Evolutionary conservation across 2,113 vertebrate species (phyloP).

Genomic region (Chiloscyllium plagiosum): DNA sequence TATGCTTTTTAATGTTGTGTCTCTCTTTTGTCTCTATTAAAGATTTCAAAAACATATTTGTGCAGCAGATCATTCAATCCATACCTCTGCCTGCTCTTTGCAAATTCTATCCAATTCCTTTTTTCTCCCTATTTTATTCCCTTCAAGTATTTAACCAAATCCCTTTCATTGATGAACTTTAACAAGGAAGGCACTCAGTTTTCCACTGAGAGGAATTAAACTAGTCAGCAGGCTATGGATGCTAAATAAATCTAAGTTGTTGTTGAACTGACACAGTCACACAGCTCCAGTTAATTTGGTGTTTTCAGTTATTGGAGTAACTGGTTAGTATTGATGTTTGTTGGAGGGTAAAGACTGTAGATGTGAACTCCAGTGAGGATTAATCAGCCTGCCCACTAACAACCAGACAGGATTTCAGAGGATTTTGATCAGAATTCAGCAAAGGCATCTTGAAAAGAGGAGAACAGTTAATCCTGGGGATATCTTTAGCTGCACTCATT

Average conservation of each 20-base stretch:
- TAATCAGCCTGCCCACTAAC: not conserved
- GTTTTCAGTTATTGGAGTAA: not conserved
- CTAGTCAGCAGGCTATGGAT: not conserved
- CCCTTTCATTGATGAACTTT: not conserved
- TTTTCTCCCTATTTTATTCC: not conserved
- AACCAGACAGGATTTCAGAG: not conserved
- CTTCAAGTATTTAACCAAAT: not conserved
- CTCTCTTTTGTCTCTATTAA: not conserved
- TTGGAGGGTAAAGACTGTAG: not conserved
- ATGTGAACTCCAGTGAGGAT: not conserved
- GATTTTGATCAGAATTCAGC: not conserved
- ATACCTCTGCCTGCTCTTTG: not conserved
- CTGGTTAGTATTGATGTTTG: not conserved
- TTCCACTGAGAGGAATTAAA: not conserved
- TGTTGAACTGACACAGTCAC: not conserved
- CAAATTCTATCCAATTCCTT: not conserved
- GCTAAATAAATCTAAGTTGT: not conserved
- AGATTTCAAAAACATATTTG: not conserved
- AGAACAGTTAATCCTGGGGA: not conserved
- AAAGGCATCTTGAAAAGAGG: not conserved
- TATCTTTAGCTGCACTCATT: not conserved
- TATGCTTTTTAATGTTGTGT: not conserved
- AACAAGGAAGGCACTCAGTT: not conserved
- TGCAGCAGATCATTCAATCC: not conserved
- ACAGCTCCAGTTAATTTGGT: not conserved